A percentile compares a stretch with the other conserved stretches of the same genome.
These are phyloP conservation scores for Nebria brevicollis DNA, from an alignment of 2,888 invertebrate species.

Conservation along the genomic window DNA sequence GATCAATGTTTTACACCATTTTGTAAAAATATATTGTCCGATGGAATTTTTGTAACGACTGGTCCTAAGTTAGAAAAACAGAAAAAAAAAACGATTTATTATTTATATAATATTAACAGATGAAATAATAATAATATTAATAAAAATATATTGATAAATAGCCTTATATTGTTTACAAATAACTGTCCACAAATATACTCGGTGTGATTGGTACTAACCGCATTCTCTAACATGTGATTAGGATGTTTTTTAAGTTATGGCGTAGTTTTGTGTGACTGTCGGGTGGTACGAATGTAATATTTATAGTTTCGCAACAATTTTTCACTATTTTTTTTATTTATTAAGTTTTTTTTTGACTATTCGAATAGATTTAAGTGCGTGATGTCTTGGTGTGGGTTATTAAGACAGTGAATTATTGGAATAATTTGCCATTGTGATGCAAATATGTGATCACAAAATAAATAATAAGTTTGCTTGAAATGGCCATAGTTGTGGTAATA, in stretches of 20 bases:
- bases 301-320: slow-evolving; percentile 4
- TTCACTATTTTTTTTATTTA: background rate
- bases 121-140: slow-evolving; percentile 23
- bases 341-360: slow-evolving; percentile 24
- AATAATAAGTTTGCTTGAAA: slow-evolving; percentile 35
- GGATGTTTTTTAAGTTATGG: background rate
- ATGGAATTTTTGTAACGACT: slow-evolving; percentile 39
- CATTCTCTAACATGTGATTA: background rate
- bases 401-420: slow-evolving; percentile 37
- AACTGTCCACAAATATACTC: slow-evolving; percentile 31
- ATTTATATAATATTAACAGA: slow-evolving; percentile 36
- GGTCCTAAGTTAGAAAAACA: slow-evolving; percentile 28
- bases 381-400: slow-evolving; percentile 40
- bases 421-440: slow-evolving; percentile 46
- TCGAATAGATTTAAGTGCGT: slow-evolving; percentile 4
- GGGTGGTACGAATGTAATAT: slow-evolving; percentile 9
- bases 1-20: background rate
- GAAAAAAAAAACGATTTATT: slow-evolving; percentile 29
- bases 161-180: slow-evolving; percentile 47
- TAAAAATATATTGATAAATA: slow-evolving; percentile 40
- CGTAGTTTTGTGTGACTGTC: slow-evolving; percentile 8
- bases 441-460: slow-evolving; percentile 42
- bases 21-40: slow-evolving; percentile 26
- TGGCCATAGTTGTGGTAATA: slow-evolving; percentile 43
- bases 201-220: slow-evolving; percentile 17